Evolutionary conservation across 1,140 invertebrate species (phyloP), one percentile per base, ranked within the genome.

Genomic region (Sminthurinus signatus): DNA sequence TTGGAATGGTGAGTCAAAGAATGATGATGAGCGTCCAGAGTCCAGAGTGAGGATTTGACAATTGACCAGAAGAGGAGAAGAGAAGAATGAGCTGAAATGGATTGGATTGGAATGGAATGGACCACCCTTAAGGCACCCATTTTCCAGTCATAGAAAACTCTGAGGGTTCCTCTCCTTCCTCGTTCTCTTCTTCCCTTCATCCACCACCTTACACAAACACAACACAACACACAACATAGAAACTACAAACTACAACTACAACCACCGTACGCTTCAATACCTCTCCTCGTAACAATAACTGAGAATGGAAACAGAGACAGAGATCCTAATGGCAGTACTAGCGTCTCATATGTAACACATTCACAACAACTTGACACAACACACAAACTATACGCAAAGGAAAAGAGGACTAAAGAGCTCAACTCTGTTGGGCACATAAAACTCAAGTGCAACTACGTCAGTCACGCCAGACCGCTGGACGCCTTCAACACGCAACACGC

Each of bases 51-150:
- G n/a, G n/a, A n/a, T n/a, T n/a, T n/a, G n/a, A n/a, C n/a, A n/a
- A n/a, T n/a, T n/a, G n/a, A n/a, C n/a, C n/a, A n/a, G n/a, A n/a
- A n/a, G n/a, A n/a, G n/a, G n/a, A n/a, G n/a, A n/a, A n/a, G n/a
- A n/a, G n/a, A n/a, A n/a, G n/a, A n/a, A n/a, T n/a, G n/a, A n/a
- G n/a, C n/a, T n/a, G n/a, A n/a, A n/a, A n/a, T n/a, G n/a, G n/a
- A n/a, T n/a, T n/a, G n/a, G 44, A 48, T 17, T 48, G 21, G 27
- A 27, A 25, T 14, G 27, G 50, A 51, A 51, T 51, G 39, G 66
- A 68, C 66, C 66, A 64, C 66, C 66, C 66, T 68, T 58, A 68
- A 68, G 66, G 66, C 62, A 68, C 66, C 66, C 66, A 68, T 68
- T 64, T 62, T 62, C 64, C 59, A 48, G 66, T 52, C 43, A 56